Base-by-base conservation (phyloP, 2,797 vertebrate species). In the Crocidura indochinensis region DNA sequence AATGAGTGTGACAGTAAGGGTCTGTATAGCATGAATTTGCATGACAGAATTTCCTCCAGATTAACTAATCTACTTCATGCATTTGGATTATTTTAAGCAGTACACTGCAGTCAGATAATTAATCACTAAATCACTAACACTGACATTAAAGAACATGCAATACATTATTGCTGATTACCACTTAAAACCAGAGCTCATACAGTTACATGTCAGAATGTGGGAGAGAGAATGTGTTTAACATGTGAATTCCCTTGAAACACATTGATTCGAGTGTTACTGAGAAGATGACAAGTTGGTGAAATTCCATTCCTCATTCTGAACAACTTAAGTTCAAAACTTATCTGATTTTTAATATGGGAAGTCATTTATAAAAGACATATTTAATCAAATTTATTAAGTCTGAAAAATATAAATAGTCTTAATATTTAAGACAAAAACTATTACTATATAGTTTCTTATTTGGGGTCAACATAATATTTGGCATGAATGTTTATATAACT, bases 1-100 rank as follows among this genome's bases (percentile, higher is more conserved):
- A 98, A 98, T 94, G 95, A 98, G 98, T 97, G 97, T 98, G 98
- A 99, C 98, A 99, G 98, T 96, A 98, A 98, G 98, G 98, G 98
- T 98, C 98, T 98, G 97, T 98, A 97, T 97, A 97, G 98, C 97
- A 96, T 97, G 98, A 98, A 98, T 98, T 98, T 98, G 98, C 97
- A 98, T 98, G 97, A 96, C 97, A 97, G 96, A 96, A 88, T 96
- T 97, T 97, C 97, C 92, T 97, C 92, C 96, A 60, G 87, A 97
- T 98, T 97, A 97, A 97, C 98, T 98, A 98, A 98, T 98, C 98
- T 98, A 98, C 97, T 97, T 88, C 96, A 94, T 97, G 97, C 97
- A 97, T 98, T 98, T 98, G 98, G 97, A 98, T 98, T 97, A 98
- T 98, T 98, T 98, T 98, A 98, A 98, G 96, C 92, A 92, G 95